Evolutionary conservation across 2,888 invertebrate genomes (phyloP).

Genomic region (Stomorhina lunata): DNA sequence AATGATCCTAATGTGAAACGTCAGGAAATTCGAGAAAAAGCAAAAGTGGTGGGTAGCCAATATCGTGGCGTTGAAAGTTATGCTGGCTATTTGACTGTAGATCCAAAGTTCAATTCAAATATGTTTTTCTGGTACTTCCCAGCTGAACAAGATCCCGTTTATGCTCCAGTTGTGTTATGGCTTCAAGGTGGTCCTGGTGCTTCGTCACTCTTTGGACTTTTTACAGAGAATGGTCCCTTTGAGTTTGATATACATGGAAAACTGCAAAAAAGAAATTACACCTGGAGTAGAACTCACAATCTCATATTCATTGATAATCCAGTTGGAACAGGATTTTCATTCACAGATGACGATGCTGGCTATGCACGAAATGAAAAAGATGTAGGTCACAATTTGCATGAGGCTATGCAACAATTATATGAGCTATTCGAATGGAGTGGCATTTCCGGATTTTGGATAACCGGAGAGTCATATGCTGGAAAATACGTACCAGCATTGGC

Average conservation of each 20-base stretch:
- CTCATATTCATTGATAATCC: constrained; percentile 96
- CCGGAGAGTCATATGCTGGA: constrained; percentile 95
- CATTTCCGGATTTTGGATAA: constrained; percentile 89
- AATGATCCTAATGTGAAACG: constrained; percentile 76
- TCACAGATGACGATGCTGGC: constrained; percentile 87
- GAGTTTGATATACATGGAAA: constrained; percentile 80
- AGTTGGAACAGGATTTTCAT: constrained; percentile 95
- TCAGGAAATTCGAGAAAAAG: constrained; percentile 78
- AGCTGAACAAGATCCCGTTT: constrained; percentile 81
- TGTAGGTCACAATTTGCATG: constrained; percentile 89
- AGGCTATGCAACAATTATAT: constrained; percentile 90
- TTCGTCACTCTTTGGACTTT: constrained; percentile 88
- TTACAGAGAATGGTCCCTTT: constrained; percentile 92
- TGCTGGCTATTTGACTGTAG: constrained; percentile 89
- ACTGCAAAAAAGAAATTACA: constrained; percentile 83
- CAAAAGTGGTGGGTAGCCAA: constrained; percentile 75
- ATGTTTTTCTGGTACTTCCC: constrained; percentile 97
- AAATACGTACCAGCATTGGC: constrained; percentile 87
- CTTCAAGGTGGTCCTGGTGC: constrained; percentile 93
- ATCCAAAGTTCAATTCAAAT: constrained; percentile 88
- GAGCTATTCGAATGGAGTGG: constrained; percentile 88
- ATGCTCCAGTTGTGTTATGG: constrained; percentile 90
- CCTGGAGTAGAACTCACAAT: constrained; percentile 88
- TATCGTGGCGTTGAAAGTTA: constrained; percentile 80
- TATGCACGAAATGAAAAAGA: constrained; percentile 89